Conservation (phyloP, 2,888 invertebrate species). For the Nasonovia ribisnigri region DNA sequence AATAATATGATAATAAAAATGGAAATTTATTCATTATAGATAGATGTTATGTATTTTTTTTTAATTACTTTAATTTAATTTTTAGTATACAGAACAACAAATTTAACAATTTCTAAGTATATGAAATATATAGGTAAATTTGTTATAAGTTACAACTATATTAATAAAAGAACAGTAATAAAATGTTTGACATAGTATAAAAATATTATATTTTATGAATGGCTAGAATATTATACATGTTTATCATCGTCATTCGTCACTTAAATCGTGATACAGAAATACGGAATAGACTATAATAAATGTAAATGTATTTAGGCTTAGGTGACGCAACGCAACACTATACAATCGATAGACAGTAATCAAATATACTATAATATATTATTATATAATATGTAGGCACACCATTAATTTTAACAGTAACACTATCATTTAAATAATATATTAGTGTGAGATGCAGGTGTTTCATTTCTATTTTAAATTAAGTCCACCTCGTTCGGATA, state of each 20-base stretch:
- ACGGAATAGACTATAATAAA: neutral
- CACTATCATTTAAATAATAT: neutral
- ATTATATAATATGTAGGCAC: neutral
- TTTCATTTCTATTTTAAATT: neutral
- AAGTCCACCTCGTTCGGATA: neutral
- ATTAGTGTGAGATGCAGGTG: neutral
- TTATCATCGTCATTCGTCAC: neutral
- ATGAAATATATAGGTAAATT: neutral
- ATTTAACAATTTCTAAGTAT: neutral
- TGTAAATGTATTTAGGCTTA: neutral
- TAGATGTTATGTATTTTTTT: neutral
- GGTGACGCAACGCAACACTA: conserved; percentile 6
- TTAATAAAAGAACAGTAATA: neutral
- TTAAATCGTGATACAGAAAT: neutral
- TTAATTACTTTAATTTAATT: no score
- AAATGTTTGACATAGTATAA: neutral
- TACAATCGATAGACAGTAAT: neutral
- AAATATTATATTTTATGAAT: neutral
- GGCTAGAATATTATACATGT: neutral
- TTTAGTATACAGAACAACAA: conserved; percentile 1
- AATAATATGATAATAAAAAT: no score
- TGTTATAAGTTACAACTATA: neutral
- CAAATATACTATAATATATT: neutral
- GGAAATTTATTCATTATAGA: neutral
- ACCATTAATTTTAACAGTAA: neutral